Percentiles rank a stretch among this genome's conserved stretches.
Evolutionary conservation across 2,888 invertebrate genomes (phyloP).

Genomic region (Elaeidobius kamerunicus): DNA sequence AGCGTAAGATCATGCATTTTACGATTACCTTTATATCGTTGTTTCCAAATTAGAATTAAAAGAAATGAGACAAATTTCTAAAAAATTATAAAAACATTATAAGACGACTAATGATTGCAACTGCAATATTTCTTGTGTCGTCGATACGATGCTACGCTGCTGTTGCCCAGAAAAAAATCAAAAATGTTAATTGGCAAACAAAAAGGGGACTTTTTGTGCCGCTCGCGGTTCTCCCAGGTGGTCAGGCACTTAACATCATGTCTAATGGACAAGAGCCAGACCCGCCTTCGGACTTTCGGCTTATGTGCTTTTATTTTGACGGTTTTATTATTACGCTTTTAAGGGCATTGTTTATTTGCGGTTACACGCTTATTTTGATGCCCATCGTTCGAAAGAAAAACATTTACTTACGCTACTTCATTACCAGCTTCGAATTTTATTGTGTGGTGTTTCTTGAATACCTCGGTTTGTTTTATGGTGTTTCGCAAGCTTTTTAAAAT

Average conservation of each 20-base stretch:
- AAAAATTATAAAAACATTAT: too few relatives aligned
- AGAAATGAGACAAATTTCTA: too few relatives aligned
- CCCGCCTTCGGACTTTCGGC: constrained; percentile 27
- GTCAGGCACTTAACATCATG: constrained; percentile 37
- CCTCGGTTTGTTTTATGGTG: not conserved
- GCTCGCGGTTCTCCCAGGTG: constrained; percentile 35
- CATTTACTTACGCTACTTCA: constrained; percentile 21
- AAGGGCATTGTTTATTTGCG: constrained; percentile 26
- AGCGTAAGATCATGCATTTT: too few relatives aligned
- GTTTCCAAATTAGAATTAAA: too few relatives aligned
- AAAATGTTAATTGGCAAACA: constrained; percentile 38
- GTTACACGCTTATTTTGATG: constrained; percentile 18
- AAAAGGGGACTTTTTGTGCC: constrained; percentile 34
- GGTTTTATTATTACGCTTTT: constrained; percentile 36
- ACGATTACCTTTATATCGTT: too few relatives aligned
- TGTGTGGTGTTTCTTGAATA: too few relatives aligned
- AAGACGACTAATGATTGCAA: too few relatives aligned
- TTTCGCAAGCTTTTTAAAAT: not conserved
- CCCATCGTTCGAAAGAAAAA: constrained; percentile 15
- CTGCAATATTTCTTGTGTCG: not conserved
- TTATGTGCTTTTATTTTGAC: constrained; percentile 35
- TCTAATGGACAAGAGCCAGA: constrained; percentile 35
- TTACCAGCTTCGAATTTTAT: constrained; percentile 7
- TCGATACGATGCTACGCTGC: constrained; percentile 8
- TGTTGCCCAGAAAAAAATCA: constrained; percentile 13